Conservation (phyloP, 2,888 invertebrate genomes). For the Saturnia pavonia region DNA sequence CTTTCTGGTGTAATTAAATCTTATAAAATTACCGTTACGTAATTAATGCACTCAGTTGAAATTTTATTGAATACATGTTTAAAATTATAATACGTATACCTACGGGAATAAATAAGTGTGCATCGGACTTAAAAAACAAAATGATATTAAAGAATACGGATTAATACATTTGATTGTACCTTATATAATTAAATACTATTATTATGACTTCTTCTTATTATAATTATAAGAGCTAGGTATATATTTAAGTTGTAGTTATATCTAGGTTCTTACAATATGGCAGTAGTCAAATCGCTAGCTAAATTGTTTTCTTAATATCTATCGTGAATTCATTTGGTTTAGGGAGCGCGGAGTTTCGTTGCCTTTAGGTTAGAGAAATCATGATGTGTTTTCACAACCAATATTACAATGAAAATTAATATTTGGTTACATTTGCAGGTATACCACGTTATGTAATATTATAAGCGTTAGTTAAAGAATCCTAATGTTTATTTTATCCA, state of each 20-base stretch:
- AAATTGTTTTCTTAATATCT: constrained; percentile 61
- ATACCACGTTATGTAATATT: constrained; percentile 54
- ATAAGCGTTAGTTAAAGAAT: constrained; percentile 31
- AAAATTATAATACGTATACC: not conserved
- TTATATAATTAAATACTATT: constrained; percentile 77
- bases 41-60: not conserved
- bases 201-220: constrained; percentile 79
- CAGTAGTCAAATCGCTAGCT: constrained; percentile 81
- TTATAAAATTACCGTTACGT: not conserved
- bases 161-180: constrained; percentile 63
- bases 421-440: constrained; percentile 74
- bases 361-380: constrained; percentile 33
- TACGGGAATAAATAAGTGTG: not conserved
- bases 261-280: constrained; percentile 78
- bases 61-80: not conserved
- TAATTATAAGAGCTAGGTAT: constrained; percentile 47
- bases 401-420: constrained; percentile 72
- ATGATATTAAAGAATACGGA: constrained; percentile 21
- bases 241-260: constrained; percentile 60
- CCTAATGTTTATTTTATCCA: not conserved
- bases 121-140: constrained; percentile 11
- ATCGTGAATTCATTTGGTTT: constrained; percentile 58
- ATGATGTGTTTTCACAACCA: constrained; percentile 76
- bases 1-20: not conserved
- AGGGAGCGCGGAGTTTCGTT: constrained; percentile 58